A percentile compares a stretch with the other conserved stretches of the same genome.
phyloP scores from a whole-genome alignment of 2,113 vertebrate genomes.

The Hiodon tergisus region DNA sequence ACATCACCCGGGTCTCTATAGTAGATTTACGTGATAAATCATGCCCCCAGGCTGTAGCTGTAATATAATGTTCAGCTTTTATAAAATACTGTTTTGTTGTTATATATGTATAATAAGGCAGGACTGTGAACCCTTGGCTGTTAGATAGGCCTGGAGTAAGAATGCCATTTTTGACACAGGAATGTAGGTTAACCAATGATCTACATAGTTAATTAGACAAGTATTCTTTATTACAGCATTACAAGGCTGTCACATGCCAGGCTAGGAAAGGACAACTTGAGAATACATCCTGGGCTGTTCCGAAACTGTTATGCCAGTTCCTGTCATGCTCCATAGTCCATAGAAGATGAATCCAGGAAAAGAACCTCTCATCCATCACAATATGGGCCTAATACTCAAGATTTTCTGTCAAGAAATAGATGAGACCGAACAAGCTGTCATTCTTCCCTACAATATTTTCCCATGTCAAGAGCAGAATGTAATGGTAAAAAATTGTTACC shows the following conservation, averaged over 20 bases:
- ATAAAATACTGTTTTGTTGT: too few species aligned
- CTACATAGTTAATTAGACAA: neutral
- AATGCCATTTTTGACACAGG: neutral
- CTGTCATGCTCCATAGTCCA: slow-evolving; percentile 5
- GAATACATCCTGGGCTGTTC: neutral
- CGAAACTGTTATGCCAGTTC: too few species aligned
- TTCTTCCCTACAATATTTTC: slow-evolving; percentile 66
- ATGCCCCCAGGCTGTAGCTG: neutral
- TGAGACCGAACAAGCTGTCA: slow-evolving; percentile 58
- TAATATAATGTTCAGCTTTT: neutral
- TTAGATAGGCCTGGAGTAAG: neutral
- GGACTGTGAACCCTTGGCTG: neutral
- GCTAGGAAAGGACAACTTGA: neutral
- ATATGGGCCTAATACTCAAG: slow-evolving; percentile 48
- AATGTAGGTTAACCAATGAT: neutral
- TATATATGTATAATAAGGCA: neutral
- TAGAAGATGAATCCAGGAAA: slow-evolving; percentile 23
- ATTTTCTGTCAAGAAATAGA: slow-evolving; percentile 58
- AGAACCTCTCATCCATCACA: slow-evolving; percentile 44
- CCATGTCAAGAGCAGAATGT: slow-evolving; percentile 63
- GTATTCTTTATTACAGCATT: too few species aligned
- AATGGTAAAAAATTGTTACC: slow-evolving; percentile 53
- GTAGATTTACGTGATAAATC: neutral
- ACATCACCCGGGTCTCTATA: neutral
- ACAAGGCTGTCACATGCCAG: too few species aligned